Evolutionary conservation across 2,888 invertebrate genomes (phyloP), one percentile per base, ranked within the genome.

Genomic region (Pherbina coryleti): DNA sequence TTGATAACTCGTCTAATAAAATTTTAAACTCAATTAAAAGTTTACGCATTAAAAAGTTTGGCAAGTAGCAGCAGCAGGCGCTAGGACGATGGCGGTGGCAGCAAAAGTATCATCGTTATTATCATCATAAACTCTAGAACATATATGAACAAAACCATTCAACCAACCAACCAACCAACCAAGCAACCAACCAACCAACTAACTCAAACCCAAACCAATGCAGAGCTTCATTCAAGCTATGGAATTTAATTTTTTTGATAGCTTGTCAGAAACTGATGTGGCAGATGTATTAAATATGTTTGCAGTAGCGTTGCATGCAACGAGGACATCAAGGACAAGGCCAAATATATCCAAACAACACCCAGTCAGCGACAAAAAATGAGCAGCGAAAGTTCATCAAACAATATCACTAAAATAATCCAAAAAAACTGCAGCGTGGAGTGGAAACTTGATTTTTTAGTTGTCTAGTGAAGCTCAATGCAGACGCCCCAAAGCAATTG

Each of bases 1-100:
- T 44, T 67, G n/a, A 67, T 67, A 37, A 34, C 34, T 69, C 69
- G 53, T 69, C 82, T 83, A 81, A 84, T 86, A 83, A 84, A 87
- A 87, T 85, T 86, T 87, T 86, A 87, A 86, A 86, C 87, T 87
- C 86, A 86, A 86, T 86, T 86, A 87, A 86, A 86, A 86, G 85
- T 86, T 84, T 81, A 81, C 82, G 85, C 81, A 84, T 85, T 85
- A 86, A 83, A 83, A 82, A 86, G 85, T 86, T 86, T 80, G 67
- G 37, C 37, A 67, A 67, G 44, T 19, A 67, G 31, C n/a, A 19
- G n/a, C n/a, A 34, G n/a, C 0, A n/a, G 9, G 19, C 25, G 28
- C 8, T 19, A 25, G 11, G 14, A 22, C 9, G 19, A 2, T 22
- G 57, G 2, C 11, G 34, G 37, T 7, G 37, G 37, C 3, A 9